Evolutionary conservation across 64 coral and sea anemone genomes (phyloP), one percentile per base, ranked within the genome.

Genomic region (Stylophora pistillata): DNA sequence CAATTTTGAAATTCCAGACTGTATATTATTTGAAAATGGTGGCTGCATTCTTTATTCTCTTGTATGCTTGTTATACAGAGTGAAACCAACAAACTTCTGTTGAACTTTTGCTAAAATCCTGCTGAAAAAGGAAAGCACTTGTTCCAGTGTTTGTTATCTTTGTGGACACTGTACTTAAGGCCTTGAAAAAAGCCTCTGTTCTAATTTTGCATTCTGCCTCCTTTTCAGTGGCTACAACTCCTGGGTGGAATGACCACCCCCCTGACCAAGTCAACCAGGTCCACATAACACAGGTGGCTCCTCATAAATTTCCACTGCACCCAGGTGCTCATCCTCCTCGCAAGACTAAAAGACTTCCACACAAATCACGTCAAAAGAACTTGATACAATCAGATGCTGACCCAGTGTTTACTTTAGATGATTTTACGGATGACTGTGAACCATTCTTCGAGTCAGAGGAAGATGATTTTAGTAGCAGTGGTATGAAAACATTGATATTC

Each of bases 381-480:
- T 55, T 78, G 34, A 54, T 73, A 75, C 88, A 91, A 73, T 71
- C 82, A 20, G 95, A 96, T 87, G 76, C 87, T 53, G 95, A 96
- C 37, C 95, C 95, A 32, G 86, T 96, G 87, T 96, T 96, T 86
- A 73, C 81, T 32, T 58, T 96, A 64, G 95, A 96, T 88, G 95
- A 91, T 55, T 96, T 96, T 56, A 93, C 70, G 32, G 70, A 96
- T 71, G 95, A 96, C 56, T 93, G 91, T 56, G 95, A 96, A 83
- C 95, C 95, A 30, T 96, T 96, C 76, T 96, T 96, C 87, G 95
- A 96, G 30, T 96, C 95, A 1, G 95, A 96, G 30, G 95, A 96
- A 77, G 95, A 96, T 74, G 95, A 96, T 11, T 57, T 96, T 1
- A 94, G 93, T 54, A 95, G 93, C 74, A 96, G 95, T 90, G 95